Conservation (phyloP, 2,888 invertebrate species). For the Protophormia terraenovae region DNA sequence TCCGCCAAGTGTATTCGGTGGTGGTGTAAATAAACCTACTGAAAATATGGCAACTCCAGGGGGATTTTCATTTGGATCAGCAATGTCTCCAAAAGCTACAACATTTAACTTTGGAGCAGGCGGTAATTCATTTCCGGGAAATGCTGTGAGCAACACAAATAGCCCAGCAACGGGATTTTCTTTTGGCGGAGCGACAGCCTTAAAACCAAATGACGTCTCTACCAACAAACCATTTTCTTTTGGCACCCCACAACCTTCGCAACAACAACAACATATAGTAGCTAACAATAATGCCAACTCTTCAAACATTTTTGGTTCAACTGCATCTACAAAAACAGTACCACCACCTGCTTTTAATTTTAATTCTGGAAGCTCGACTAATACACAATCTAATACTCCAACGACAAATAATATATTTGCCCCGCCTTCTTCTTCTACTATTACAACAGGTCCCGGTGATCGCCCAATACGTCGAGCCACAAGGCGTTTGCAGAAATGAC, state of each 20-base stretch:
- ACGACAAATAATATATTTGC: conserved; percentile 71
- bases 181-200: conserved; percentile 68
- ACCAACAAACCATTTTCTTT: conserved; percentile 72
- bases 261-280: conserved; percentile 1
- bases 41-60: conserved; percentile 62
- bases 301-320: conserved; percentile 69
- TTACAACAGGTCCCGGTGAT: conserved; percentile 61
- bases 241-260: conserved; percentile 52
- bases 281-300: neutral
- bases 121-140: neutral
- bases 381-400: conserved; percentile 38
- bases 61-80: conserved; percentile 70
- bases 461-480: conserved; percentile 76
- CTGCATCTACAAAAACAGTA: conserved; percentile 37
- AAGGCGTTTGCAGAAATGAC: conserved; percentile 75
- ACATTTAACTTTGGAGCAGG: conserved; percentile 68
- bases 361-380: conserved; percentile 46
- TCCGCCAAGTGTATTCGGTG: conserved; percentile 71
- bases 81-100: neutral
- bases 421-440: conserved; percentile 59
- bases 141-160: conserved; percentile 7
- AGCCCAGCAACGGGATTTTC: conserved; percentile 67
- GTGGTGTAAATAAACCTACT: conserved; percentile 64
- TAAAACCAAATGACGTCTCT: conserved; percentile 43
- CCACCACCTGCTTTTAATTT: conserved; percentile 71